Base-by-base conservation (phyloP, 1,140 invertebrate genomes). In the Hylaeus volcanicus region DNA sequence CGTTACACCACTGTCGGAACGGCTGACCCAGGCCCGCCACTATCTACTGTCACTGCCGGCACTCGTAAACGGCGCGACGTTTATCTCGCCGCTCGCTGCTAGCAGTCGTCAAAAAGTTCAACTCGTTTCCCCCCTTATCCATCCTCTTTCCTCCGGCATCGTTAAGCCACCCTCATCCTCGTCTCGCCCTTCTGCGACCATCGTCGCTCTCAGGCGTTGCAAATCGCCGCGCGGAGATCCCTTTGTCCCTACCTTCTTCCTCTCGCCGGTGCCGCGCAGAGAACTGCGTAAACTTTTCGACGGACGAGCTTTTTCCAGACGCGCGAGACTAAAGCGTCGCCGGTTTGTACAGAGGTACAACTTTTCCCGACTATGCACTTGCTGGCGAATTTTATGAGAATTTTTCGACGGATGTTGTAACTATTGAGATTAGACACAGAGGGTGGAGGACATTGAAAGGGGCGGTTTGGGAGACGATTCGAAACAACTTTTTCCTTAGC, bases 51-150 rank as follows among this genome's bases (percentile, higher is more conserved):
- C 58, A 63, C 66, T 58, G 83, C 11, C 69, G 60, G 48, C 45
- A 68, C 79, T 82, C 83, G 83, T 86, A 86, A 86, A 86, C 82
- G 71, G 75, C 8, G 51, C 75, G 61, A 79, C 84, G 85, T 86
- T 86, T 86, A 86, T 86, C 85, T 86, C 83, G 74, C 70, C 15
- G 78, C 76, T 64, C 56, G 58, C 55, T 56, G 73, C 68, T 86
- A 60, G 70, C 74, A 71, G 74, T 83, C 85, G 84, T 86, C 85
- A 86, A 86, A 86, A 86, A 86, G 83, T 86, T 86, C 72, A 74
- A 73, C 75, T 82, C 84, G 80, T 85, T 82, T 86, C 80, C 73
- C 64, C 75, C 61, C 48, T 78, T 82, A 85, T 79, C 83, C 84
- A 60, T 5, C 11, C 3, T 12, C 65, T 53, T 45, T 51, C 15